Evolutionary conservation across 2,888 invertebrate genomes (phyloP), one percentile per base, ranked within the genome.

Genomic region (Dendrolimus pini): DNA sequence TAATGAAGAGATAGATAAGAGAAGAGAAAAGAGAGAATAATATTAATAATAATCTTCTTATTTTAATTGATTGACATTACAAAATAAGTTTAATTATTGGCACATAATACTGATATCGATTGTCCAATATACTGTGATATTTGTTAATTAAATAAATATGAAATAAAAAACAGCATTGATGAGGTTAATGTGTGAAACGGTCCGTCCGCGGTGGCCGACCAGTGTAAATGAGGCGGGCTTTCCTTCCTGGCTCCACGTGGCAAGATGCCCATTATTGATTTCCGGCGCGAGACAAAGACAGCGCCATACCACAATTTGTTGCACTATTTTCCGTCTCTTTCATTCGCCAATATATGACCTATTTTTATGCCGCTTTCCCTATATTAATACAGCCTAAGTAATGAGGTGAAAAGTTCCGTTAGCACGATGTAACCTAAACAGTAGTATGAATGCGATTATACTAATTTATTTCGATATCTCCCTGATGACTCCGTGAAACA

Each of bases 281-380:
- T 91, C 91, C 89, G 89, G 89, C 82, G 85, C 78, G 66, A 71
- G 79, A 89, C 70, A 64, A 84, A 75, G 89, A 89, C 75, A 68
- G 63, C 78, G 82, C 82, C 69, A 78, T 89, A 83, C 83, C 77
- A 83, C 77, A 85, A 89, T 89, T 89, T 89, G 88, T 89, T 89
- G 90, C 88, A 89, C 89, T 88, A 89, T 89, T 87, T 90, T 88
- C 74, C 68, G 73, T 89, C 82, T 69, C 79, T 12, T 67, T 89
- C 80, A 58, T 80, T 76, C 84, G 83, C 89, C 87, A 87, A 90
- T 90, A 87, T 89, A 90, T 90, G 90, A 90, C 90, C 90, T 89
- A 90, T 90, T 90, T 90, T 89, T 90, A 86, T 86, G 78, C 83
- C 76, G 83, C 81, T 87, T 88, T 84, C 82, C 89, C 85, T 89